phyloP scores from a whole-genome alignment of 2,888 invertebrate genomes.

The Myopa tessellatipennis region DNA sequence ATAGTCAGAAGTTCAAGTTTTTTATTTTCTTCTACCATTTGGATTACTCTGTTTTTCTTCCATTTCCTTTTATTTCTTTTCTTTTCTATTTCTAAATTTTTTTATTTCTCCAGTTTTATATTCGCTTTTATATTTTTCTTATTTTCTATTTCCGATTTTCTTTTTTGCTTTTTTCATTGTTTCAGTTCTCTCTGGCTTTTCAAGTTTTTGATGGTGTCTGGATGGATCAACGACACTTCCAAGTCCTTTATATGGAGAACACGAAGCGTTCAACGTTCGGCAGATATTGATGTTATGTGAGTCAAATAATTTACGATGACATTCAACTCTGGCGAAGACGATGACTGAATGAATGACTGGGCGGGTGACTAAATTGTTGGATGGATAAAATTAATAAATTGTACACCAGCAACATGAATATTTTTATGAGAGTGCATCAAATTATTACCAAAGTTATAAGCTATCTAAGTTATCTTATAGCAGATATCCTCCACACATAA shows the following conservation, averaged over 20 bases:
- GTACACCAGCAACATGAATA: not conserved
- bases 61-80: not conserved
- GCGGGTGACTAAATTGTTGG: too few relatives aligned
- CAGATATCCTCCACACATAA: too few relatives aligned
- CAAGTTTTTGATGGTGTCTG: not conserved
- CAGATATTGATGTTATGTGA: not conserved
- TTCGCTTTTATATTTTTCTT: not conserved
- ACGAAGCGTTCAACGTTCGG: not conserved
- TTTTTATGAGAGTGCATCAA: not conserved
- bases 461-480: too few relatives aligned
- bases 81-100: not conserved
- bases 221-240: not conserved
- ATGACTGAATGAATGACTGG: not conserved
- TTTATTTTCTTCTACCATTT: not conserved
- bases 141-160: not conserved
- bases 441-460: not conserved
- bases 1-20: not conserved
- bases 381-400: too few relatives aligned
- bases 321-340: not conserved
- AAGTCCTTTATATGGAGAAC: not conserved
- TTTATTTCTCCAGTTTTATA: not conserved
- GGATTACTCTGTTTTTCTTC: not conserved
- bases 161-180: not conserved
- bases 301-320: constrained; percentile 2
- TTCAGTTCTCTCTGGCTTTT: too few relatives aligned